Base-by-base conservation (phyloP, 2,113 vertebrate genomes). In the Vombatus ursinus region DNA sequence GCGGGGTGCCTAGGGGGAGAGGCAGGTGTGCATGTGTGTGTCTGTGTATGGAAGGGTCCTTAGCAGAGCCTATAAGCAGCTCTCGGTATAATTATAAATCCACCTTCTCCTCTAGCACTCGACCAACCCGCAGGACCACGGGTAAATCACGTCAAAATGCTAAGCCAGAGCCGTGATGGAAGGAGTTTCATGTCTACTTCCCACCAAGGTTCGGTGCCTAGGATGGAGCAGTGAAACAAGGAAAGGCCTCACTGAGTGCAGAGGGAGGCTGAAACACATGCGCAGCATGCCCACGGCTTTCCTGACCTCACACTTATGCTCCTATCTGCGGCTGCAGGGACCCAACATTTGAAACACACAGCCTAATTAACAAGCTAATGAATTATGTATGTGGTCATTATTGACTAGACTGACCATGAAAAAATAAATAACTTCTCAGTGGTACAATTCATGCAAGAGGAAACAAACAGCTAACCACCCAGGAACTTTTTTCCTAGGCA, bases 381-480 rank as follows among this genome's bases (percentile, higher is more conserved):
- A 97, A 96, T 93, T 4, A 96, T 91, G 52, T 52, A 95, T 91
- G 89, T 54, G 93, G 96, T 53, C 10, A 95, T 94, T 92, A 96
- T 68, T 89, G 91, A 94, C 31, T 51, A 49, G 92, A 31, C 5
- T 68, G 54, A 92, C 89, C 61, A 91, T 23, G 94, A 96, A 96
- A 97, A 97, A 97, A 97, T 50, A 95, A 94, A 95, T 95, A 90
- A 89, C 3, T 49, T 90, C 89, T 95, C 16, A n/a, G 90, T 89
- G 84, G 95, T 57, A 84, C 91, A 94, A 96, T 96, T 94, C 44
- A 91, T 24, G 77, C 16, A 24, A 89, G 61, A 47, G 1, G 9
- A 9, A 22, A 52, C 50, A 31, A 53, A 44, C 25, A 52, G 47
- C 90, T 48, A 61, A 93, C 91, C 52, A 68, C 25, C 90, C 92